These are phyloP conservation scores for Chaetodon auriga DNA, from an alignment of 2,113 vertebrate genomes.

Conservation along the genomic window DNA sequence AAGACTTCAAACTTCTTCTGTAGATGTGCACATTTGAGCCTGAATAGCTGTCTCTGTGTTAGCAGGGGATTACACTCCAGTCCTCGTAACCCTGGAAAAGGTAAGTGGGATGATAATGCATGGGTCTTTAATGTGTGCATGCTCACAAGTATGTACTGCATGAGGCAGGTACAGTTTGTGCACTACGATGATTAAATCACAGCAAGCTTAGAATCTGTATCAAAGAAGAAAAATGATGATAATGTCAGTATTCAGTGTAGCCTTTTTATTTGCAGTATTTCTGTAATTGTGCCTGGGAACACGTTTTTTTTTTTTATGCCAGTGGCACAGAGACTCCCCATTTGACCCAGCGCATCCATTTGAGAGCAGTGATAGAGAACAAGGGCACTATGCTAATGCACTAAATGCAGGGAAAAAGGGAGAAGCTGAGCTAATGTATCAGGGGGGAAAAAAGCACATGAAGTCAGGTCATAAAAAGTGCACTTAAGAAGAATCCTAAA, in stretches of 20 bases:
- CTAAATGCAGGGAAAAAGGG: conserved; percentile 26
- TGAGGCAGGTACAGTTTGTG: neutral
- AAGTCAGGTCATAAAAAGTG: conserved; percentile 41
- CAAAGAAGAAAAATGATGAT: neutral
- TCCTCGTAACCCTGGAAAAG: neutral
- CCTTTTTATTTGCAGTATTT: conserved; percentile 10
- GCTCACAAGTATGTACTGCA: neutral
- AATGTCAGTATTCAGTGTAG: neutral
- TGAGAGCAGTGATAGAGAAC: conserved; percentile 39
- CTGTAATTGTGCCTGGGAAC: conserved; percentile 8
- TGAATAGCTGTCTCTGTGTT: neutral
- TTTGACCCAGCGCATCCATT: conserved; percentile 37
- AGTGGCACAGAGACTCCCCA: conserved; percentile 22
- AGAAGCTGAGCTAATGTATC: conserved; percentile 46
- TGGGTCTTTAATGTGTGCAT: neutral
- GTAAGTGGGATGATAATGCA: neutral
- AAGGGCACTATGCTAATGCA: conserved; percentile 40
- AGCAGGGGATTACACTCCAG: neutral
- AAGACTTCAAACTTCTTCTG: neutral
- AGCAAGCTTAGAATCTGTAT: neutral
- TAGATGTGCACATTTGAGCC: neutral
- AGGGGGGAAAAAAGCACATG: neutral
- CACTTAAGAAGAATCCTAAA: conserved; percentile 48
- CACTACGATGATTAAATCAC: neutral
- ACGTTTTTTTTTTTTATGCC: conserved; percentile 35